Evolutionary conservation across 2,797 vertebrate genomes (phyloP).

Genomic region (Anas capensis): DNA sequence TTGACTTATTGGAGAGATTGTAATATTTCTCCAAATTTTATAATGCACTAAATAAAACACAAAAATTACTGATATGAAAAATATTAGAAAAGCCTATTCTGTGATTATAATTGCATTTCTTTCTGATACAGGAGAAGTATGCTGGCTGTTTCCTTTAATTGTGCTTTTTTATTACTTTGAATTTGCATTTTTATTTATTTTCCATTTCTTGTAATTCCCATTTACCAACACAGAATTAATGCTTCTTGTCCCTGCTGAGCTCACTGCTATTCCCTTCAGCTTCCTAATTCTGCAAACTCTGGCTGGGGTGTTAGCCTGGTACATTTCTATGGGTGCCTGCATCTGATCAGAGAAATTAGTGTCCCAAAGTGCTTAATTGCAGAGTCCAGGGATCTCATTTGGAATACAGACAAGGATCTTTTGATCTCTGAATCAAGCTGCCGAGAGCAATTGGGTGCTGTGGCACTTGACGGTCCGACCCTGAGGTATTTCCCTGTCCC

Average conservation of each 20-base stretch:
- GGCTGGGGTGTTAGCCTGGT: neutral
- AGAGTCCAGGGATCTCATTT: neutral
- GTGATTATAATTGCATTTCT: neutral
- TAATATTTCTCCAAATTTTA: constrained; percentile 1
- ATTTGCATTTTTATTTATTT: constrained; percentile 57
- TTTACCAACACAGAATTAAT: constrained; percentile 51
- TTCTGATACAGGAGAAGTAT: neutral
- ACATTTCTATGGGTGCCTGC: neutral
- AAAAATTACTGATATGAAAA: neutral
- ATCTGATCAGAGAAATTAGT: neutral
- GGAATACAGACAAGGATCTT: neutral
- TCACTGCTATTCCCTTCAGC: neutral
- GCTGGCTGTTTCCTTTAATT: constrained; percentile 22
- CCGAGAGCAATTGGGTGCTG: neutral
- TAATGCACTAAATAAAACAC: neutral
- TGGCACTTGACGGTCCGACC: neutral
- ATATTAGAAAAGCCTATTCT: neutral
- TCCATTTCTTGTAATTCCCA: constrained; percentile 35
- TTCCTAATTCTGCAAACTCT: neutral
- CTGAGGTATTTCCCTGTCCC: neutral
- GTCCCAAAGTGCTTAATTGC: neutral
- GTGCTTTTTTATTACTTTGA: neutral
- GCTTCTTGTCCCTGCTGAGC: neutral
- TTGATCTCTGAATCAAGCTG: neutral
- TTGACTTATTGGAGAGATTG: neutral